Evolutionary conservation across 2,797 vertebrate genomes (phyloP), one percentile per base, ranked within the genome.

Genomic region (Sus cebifrons): DNA sequence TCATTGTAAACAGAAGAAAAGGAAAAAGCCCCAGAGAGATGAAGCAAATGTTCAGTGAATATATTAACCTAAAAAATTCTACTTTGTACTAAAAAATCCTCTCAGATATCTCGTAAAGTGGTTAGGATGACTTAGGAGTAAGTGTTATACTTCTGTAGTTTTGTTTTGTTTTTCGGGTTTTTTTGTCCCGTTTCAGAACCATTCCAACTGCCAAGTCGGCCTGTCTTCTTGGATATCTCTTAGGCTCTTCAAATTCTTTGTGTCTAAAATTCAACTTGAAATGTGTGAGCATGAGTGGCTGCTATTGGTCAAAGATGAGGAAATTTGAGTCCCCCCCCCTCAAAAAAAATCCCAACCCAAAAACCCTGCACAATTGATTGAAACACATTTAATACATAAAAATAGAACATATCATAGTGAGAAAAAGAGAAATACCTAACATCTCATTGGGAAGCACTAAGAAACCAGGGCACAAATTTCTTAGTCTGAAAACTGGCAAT

Each of bases 401-500:
- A 74, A 74, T 86, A 27, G 40, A 29, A 16, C 67, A 58, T 85
- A 49, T 86, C n/a, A 44, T 75, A 81, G n/a, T 78, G 44, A 79
- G 64, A 56, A 84, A 85, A 92, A 29, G 78, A 92, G 87, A 84
- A 88, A 83, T 84, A 70, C 6, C 6, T 32, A 64, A 20, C 44
- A 78, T 67, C 29, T 87, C 10, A 32, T 3, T 67, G 65, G 71
- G 65, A 77, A 83, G 54, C 13, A 17, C 36, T 67, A n/a, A 73
- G 20, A 89, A 86, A 62, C 21, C n/a, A 17, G 52, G 27, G 5
- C 32, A 49, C n/a, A 60, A 74, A 74, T 71, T 94, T 58, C 56
- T 84, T 92, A 82, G 36, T 86, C 36, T 82, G 94, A 68, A 86
- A 87, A 52, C n/a, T 54, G n/a, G 15, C 52, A 82, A 60, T 87